Percentiles rank a stretch among this genome's conserved stretches.
These are phyloP conservation scores for Lysiphlebus fabarum DNA, from an alignment of 1,140 invertebrate species.

Conservation along the genomic window DNA sequence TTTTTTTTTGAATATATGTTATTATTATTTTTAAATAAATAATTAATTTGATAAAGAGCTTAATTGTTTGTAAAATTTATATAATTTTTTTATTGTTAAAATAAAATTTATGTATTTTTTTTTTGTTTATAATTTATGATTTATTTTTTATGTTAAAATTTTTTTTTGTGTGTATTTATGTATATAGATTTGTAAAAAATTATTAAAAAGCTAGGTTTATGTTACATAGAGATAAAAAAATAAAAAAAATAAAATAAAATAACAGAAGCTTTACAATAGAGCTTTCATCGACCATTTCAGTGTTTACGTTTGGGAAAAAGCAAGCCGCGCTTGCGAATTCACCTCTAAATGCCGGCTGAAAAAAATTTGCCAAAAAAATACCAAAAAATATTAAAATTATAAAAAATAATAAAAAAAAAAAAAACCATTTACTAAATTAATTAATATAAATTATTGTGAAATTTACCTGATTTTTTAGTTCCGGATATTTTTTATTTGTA, in stretches of 20 bases:
- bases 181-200: too few relatives aligned
- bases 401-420: background rate
- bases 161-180: background rate
- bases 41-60: too few relatives aligned
- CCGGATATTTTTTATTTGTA: too few relatives aligned
- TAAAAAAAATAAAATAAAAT: background rate
- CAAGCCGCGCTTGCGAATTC: slow-evolving; percentile 2
- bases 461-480: too few relatives aligned
- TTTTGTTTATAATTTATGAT: too few relatives aligned
- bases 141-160: background rate
- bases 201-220: too few relatives aligned
- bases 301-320: slow-evolving; percentile 24
- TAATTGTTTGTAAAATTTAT: too few relatives aligned
- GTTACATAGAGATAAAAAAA: background rate
- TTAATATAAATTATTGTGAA: too few relatives aligned
- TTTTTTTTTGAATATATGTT: too few relatives aligned
- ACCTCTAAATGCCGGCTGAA: slow-evolving; percentile 4
- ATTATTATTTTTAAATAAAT: too few relatives aligned
- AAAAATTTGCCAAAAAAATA: background rate
- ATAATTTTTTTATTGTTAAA: too few relatives aligned
- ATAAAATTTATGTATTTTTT: too few relatives aligned
- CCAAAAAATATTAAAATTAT: background rate
- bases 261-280: background rate
- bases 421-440: background rate
- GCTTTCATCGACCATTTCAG: slow-evolving; percentile 23